A percentile compares a stretch with the other conserved stretches of the same genome.
phyloP scores from a whole-genome alignment of 2,797 vertebrate genomes.

The Lacerta viridis region DNA sequence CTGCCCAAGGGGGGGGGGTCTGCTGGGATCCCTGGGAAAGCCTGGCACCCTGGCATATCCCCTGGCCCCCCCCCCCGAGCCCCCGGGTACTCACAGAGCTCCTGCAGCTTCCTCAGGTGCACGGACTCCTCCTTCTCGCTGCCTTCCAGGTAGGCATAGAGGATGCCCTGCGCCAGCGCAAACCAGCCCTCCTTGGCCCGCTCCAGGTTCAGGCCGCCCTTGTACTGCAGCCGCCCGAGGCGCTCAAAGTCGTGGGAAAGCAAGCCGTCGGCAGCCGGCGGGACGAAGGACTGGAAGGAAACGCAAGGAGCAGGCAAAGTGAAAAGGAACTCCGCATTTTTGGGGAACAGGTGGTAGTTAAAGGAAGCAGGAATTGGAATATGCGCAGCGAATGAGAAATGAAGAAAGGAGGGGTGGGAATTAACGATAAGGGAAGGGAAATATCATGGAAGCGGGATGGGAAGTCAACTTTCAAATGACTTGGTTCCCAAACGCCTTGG shows the following conservation, averaged over 20 bases:
- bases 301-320: not conserved
- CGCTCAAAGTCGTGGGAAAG: constrained; percentile 88
- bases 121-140: constrained; percentile 85
- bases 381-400: too few species aligned
- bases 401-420: too few species aligned
- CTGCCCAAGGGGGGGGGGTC: not conserved
- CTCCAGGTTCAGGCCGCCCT: constrained; percentile 92
- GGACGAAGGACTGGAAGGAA: constrained; percentile 85
- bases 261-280: constrained; percentile 85
- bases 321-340: not conserved
- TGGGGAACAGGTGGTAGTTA: not conserved
- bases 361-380: too few species aligned
- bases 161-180: constrained; percentile 85
- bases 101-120: constrained; percentile 92
- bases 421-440: too few species aligned
- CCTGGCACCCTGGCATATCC: not conserved
- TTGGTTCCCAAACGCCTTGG: too few species aligned
- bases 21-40: too few species aligned
- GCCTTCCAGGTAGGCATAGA: constrained; percentile 83
- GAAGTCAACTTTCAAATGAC: too few species aligned
- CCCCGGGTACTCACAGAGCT: constrained; percentile 87
- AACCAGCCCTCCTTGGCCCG: constrained; percentile 91
- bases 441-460: too few species aligned
- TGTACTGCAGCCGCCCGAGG: constrained; percentile 90
- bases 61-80: not conserved